phyloP scores from a whole-genome alignment of 2,113 vertebrate genomes.

The Connochaetes taurinus region DNA sequence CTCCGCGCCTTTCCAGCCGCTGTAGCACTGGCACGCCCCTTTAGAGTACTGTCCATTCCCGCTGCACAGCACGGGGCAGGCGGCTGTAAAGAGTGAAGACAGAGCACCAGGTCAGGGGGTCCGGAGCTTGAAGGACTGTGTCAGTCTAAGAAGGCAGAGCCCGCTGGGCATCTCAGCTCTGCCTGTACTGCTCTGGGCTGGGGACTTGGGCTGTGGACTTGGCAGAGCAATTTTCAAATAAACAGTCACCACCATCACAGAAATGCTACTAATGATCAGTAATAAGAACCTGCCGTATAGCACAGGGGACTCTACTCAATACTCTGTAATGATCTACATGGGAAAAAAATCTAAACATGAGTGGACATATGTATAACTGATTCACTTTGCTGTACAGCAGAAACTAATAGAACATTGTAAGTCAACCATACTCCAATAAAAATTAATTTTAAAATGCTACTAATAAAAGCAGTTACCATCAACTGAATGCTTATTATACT shows the following conservation, averaged over 20 bases:
- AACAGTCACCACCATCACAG: background rate
- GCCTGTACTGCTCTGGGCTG: background rate
- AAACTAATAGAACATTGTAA: background rate
- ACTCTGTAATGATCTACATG: background rate
- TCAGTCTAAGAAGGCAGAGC: background rate
- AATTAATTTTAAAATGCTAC: background rate
- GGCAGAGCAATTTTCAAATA: background rate
- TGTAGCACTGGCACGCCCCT: slow-evolving; percentile 97
- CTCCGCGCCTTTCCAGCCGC: slow-evolving; percentile 97
- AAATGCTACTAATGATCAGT: background rate
- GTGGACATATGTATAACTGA: background rate
- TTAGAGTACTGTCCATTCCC: slow-evolving; percentile 98
- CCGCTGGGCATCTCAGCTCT: background rate
- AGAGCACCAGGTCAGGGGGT: slow-evolving; percentile 60
- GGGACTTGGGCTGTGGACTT: background rate
- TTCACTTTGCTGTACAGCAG: background rate
- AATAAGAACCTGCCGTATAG: background rate
- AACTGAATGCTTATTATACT: background rate
- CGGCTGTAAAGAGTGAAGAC: slow-evolving; percentile 81
- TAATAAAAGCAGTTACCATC: background rate
- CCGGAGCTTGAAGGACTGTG: background rate
- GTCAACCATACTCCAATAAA: background rate
- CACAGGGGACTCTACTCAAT: background rate
- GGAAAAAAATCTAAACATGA: background rate
- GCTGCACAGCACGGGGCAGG: slow-evolving; percentile 96